These are phyloP conservation scores for Macroteleia sp. DNA, from an alignment of 2,888 invertebrate species.

Conservation along the genomic window DNA sequence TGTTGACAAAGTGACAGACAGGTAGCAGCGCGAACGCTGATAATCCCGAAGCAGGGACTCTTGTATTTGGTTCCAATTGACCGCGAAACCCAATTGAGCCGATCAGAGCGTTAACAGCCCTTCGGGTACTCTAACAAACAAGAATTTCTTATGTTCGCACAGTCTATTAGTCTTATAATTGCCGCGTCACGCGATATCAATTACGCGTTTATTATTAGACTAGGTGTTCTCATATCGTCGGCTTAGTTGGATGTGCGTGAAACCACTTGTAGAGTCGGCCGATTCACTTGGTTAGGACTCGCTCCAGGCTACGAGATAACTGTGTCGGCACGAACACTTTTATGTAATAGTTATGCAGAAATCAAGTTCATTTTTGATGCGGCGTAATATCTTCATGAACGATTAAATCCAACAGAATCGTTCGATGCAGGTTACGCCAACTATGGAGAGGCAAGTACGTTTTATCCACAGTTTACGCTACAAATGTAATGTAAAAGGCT, in stretches of 20 bases:
- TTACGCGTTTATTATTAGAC: slow-evolving; percentile 49
- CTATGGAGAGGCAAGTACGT: slow-evolving; percentile 15
- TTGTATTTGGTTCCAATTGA: slow-evolving; percentile 50
- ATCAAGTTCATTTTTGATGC: slow-evolving; percentile 37
- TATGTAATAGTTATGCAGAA: slow-evolving; percentile 35
- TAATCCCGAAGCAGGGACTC: slow-evolving; percentile 67
- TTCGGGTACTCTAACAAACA: slow-evolving; percentile 8
- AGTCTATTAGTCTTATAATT: slow-evolving; percentile 38
- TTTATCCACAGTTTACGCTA: slow-evolving; percentile 35
- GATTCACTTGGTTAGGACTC: slow-evolving; percentile 22
- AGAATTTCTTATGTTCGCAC: slow-evolving; percentile 25
- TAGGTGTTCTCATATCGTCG: slow-evolving; percentile 11
- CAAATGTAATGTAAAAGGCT: slow-evolving; percentile 39
- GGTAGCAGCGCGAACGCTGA: slow-evolving; percentile 64
- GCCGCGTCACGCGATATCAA: slow-evolving; percentile 57
- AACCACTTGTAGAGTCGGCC: slow-evolving; percentile 37
- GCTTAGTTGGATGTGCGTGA: slow-evolving; percentile 17
- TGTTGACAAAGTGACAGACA: slow-evolving; percentile 80
- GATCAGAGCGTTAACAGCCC: slow-evolving; percentile 21
- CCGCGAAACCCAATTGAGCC: slow-evolving; percentile 53
- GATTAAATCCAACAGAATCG: slow-evolving; percentile 31
- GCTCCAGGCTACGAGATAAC: slow-evolving; percentile 34
- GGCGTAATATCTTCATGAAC: slow-evolving; percentile 26
- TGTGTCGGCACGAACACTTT: slow-evolving; percentile 33
- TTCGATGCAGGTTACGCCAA: slow-evolving; percentile 13